Evolutionary conservation across 2,888 invertebrate species (phyloP).

Genomic region (Blastobasis lacticolella): DNA sequence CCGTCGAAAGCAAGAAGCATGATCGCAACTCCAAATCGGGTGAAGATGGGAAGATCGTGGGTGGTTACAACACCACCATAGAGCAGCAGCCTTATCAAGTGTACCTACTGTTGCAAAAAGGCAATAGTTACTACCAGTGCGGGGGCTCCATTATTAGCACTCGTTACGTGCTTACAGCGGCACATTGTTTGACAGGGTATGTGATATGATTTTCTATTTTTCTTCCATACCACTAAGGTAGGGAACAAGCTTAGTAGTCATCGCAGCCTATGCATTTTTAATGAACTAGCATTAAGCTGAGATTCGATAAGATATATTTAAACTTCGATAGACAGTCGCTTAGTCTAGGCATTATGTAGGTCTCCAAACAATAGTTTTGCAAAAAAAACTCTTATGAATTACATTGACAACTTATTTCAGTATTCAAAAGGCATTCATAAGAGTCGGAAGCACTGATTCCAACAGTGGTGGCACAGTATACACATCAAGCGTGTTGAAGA

Average conservation of each 20-base stretch:
- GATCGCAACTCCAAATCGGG: slow-evolving; percentile 10
- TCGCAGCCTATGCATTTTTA: no score
- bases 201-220: neutral
- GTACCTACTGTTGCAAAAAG: slow-evolving; percentile 41
- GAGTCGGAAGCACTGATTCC: slow-evolving; percentile 50
- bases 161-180: slow-evolving; percentile 55
- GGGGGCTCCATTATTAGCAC: slow-evolving; percentile 59
- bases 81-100: slow-evolving; percentile 51
- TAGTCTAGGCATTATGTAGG: no score
- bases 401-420: slow-evolving; percentile 24
- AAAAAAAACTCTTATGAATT: no score
- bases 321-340: no score
- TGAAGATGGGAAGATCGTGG: slow-evolving; percentile 48
- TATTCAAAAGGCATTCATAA: slow-evolving; percentile 30
- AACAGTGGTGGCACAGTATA: slow-evolving; percentile 53
- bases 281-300: no score
- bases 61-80: slow-evolving; percentile 48
- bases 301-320: no score
- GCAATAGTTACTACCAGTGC: slow-evolving; percentile 42
- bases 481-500: slow-evolving; percentile 26
- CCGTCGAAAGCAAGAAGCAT: slow-evolving; percentile 29
- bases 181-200: slow-evolving; percentile 61
- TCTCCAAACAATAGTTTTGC: no score
- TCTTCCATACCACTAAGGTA: no score
- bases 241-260: no score